Percentiles rank a stretch among this genome's conserved stretches.
These are phyloP conservation scores for Drosophila parthenogenetica DNA, from an alignment of 2,888 invertebrate genomes.

Conservation along the genomic window DNA sequence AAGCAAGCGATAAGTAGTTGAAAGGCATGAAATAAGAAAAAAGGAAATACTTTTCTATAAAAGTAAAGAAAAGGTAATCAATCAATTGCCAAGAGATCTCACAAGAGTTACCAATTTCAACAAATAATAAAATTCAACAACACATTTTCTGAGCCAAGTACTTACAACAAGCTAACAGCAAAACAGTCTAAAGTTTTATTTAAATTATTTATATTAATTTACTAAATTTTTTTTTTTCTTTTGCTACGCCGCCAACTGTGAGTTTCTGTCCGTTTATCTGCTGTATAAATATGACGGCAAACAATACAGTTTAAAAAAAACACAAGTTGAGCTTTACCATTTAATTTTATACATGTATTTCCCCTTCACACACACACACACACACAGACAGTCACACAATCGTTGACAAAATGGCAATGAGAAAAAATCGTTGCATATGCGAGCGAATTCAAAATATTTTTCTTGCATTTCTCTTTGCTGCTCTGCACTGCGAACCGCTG, in stretches of 20 bases:
- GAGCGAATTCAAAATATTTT: conserved; percentile 34
- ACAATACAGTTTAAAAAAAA: conserved; percentile 7
- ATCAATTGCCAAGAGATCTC: no score
- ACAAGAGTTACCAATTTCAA: no score
- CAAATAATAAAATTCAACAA: no score
- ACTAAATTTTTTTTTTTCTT: no score
- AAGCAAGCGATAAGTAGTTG: neutral
- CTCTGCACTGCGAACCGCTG: conserved; percentile 9
- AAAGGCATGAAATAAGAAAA: no score
- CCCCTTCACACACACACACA: conserved; percentile 10
- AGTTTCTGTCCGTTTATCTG: neutral
- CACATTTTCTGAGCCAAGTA: no score
- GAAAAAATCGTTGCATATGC: conserved; percentile 53
- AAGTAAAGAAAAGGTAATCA: no score
- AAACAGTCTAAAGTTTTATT: no score
- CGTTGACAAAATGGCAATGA: conserved; percentile 10
- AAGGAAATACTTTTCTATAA: no score
- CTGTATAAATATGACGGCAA: conserved; percentile 5
- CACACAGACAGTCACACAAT: neutral
- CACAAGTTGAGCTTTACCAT: conserved; percentile 21
- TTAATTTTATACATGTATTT: conserved; percentile 21
- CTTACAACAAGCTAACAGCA: no score
- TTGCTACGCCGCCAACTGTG: no score
- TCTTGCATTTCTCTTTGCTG: conserved; percentile 8
- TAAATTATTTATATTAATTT: no score